These are phyloP conservation scores for Drymonia ruficornis DNA, from an alignment of 2,888 invertebrate genomes.

Conservation along the genomic window DNA sequence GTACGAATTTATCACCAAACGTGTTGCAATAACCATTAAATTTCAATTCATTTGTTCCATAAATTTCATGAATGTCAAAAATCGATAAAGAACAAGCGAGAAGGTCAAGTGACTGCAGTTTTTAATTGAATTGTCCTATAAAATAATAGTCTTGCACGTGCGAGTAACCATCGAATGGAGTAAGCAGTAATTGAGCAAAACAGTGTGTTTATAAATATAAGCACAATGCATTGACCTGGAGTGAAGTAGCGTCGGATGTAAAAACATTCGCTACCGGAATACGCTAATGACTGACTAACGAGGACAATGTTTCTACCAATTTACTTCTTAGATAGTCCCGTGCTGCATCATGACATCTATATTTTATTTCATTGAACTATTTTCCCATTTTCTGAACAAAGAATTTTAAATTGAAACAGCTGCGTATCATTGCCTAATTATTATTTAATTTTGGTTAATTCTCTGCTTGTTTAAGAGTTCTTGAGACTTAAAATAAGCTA, in stretches of 20 bases:
- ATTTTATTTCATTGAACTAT: background rate
- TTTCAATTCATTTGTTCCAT: background rate
- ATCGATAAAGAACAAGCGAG: constrained; percentile 18
- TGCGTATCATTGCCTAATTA: too few species aligned
- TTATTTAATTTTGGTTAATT: too few species aligned
- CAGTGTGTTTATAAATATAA: constrained; percentile 54
- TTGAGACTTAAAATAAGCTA: too few species aligned
- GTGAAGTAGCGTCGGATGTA: constrained; percentile 47
- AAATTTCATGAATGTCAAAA: constrained; percentile 9
- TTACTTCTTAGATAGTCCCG: constrained; percentile 23
- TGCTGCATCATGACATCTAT: background rate
- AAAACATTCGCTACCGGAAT: constrained; percentile 67
- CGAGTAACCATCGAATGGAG: constrained; percentile 3
- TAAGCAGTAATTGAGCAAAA: constrained; percentile 27
- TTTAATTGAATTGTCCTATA: constrained; percentile 27
- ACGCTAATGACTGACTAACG: constrained; percentile 57
- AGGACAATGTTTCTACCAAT: constrained; percentile 42
- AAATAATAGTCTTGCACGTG: constrained; percentile 14
- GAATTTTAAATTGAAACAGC: too few species aligned
- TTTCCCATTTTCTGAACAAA: too few species aligned
- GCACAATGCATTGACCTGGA: constrained; percentile 68
- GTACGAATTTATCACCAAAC: constrained; percentile 14
- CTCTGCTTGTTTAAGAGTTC: too few species aligned
- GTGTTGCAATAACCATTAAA: constrained; percentile 13
- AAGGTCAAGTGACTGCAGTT: constrained; percentile 28